These are phyloP conservation scores for Chiroxiphia lanceolata DNA, from an alignment of 2,797 vertebrate species.

Conservation along the genomic window DNA sequence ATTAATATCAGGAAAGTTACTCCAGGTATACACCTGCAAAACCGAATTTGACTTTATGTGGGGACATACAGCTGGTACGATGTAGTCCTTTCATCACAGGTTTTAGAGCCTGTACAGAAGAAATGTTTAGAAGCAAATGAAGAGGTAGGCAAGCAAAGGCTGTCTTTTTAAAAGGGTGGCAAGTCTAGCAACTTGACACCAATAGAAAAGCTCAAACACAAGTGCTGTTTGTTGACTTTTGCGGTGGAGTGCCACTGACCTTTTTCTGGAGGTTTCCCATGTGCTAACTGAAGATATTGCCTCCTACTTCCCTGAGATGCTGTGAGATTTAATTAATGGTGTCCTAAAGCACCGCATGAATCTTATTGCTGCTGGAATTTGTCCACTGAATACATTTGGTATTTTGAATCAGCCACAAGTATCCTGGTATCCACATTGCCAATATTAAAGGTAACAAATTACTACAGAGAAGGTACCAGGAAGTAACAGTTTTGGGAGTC, in stretches of 20 bases:
- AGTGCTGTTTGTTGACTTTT: not conserved
- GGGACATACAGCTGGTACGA: not conserved
- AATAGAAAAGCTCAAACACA: not conserved
- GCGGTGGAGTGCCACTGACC: not conserved
- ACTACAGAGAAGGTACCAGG: not conserved
- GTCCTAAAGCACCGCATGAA: not conserved
- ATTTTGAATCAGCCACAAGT: not conserved
- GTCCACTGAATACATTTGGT: not conserved
- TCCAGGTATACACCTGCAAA: not conserved
- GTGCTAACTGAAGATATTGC: not conserved
- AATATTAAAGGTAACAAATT: not conserved
- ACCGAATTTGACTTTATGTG: not conserved
- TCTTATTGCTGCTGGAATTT: not conserved
- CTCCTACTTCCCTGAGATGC: not conserved
- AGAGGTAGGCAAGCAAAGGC: not conserved
- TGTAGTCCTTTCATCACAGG: not conserved
- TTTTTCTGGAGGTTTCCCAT: not conserved
- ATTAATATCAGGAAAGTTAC: not conserved
- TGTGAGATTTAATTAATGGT: not conserved
- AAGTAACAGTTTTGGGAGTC: not conserved
- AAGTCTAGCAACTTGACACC: not conserved
- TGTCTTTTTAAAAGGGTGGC: not conserved
- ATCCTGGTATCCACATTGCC: not conserved
- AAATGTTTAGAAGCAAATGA: not conserved
- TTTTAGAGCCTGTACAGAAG: not conserved